phyloP scores from a whole-genome alignment of 2,888 invertebrate genomes.

The Conops quadrifasciatus region DNA sequence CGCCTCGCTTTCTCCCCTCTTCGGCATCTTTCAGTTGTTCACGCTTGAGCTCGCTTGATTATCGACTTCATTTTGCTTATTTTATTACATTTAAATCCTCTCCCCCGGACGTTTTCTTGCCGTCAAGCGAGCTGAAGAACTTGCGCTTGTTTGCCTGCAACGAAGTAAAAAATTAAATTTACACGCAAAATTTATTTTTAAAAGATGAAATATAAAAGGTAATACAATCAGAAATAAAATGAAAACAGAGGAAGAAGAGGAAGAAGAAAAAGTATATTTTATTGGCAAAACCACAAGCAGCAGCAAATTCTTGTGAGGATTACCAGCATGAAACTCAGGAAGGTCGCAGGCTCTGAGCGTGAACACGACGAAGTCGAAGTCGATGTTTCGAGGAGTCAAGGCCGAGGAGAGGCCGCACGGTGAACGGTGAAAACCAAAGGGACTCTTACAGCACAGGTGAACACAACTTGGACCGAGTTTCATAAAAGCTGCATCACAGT shows the following conservation, averaged over 20 bases:
- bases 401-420: no score
- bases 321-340: constrained; percentile 26
- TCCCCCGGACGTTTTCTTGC: background rate
- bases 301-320: constrained; percentile 36
- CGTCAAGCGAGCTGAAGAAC: background rate
- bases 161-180: constrained; percentile 33
- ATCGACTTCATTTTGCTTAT: background rate
- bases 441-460: no score
- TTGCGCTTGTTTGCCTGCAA: background rate
- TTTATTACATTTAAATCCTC: background rate
- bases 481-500: background rate
- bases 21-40: no score
- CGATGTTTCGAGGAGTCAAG: no score
- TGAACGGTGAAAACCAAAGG: no score
- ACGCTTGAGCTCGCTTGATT: no score
- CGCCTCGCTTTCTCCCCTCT: no score
- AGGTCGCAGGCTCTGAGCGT: constrained; percentile 1
- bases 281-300: constrained; percentile 43
- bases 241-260: background rate
- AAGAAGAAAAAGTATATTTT: background rate
- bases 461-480: no score
- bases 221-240: constrained; percentile 23
- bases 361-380: background rate
- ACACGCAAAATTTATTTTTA: constrained; percentile 30
- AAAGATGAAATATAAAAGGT: constrained; percentile 28